Conservation (phyloP, 1,140 invertebrate species). For the Heliconius melpomene region DNA sequence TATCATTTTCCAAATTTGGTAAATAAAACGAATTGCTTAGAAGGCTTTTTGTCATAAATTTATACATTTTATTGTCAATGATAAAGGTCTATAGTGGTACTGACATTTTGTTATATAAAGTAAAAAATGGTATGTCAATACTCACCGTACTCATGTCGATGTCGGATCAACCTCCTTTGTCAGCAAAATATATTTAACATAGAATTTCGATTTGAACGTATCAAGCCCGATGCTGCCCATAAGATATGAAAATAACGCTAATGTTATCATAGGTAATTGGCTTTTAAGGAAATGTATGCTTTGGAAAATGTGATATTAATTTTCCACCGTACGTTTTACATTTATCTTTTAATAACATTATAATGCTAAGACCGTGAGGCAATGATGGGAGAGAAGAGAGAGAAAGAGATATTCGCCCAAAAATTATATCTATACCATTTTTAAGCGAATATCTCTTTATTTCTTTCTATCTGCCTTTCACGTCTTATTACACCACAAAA, state of each 20-base stretch:
- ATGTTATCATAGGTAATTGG: conserved; percentile 7
- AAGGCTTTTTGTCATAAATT: neutral
- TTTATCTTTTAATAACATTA: no score
- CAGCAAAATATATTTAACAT: conserved; percentile 28
- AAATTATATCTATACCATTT: neutral
- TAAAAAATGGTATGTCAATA: conserved; percentile 39
- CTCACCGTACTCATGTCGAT: conserved; percentile 37
- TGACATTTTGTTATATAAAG: conserved; percentile 39
- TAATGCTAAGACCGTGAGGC: no score
- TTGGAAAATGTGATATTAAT: neutral
- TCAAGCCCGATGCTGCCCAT: neutral
- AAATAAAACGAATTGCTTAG: neutral
- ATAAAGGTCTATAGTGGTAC: conserved; percentile 38
- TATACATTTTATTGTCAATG: conserved; percentile 33
- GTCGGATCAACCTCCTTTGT: conserved; percentile 37
- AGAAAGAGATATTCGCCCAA: no score
- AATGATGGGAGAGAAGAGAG: no score
- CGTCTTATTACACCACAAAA: neutral
- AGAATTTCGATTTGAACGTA: neutral
- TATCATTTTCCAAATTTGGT: neutral
- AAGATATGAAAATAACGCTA: conserved; percentile 7
- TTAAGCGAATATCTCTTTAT: neutral
- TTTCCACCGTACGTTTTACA: neutral
- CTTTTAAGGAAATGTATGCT: conserved; percentile 1
- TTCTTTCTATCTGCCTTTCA: neutral